Evolutionary conservation across 2,113 vertebrate genomes (phyloP).

Genomic region (Myanophis thanlyinensis): DNA sequence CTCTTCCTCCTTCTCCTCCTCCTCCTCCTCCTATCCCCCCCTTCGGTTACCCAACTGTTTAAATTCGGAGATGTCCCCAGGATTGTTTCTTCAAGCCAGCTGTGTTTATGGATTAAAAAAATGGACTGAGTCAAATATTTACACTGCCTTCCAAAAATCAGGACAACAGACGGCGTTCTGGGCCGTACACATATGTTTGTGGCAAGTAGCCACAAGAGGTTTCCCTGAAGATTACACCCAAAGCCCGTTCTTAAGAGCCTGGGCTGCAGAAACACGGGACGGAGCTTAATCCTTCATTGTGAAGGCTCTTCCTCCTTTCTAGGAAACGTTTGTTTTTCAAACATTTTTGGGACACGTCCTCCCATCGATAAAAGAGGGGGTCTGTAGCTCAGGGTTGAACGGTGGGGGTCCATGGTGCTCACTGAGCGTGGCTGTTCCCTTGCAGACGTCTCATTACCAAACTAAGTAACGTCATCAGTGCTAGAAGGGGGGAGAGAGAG

Average conservation of each 20-base stretch:
- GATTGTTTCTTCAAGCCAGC: constrained; percentile 76
- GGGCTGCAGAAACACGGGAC: not conserved
- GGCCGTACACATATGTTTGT: constrained; percentile 74
- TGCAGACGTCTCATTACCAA: too few species aligned
- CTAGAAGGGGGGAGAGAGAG: not conserved
- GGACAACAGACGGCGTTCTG: constrained; percentile 72
- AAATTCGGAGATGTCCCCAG: constrained; percentile 77
- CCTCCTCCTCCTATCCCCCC: fast-evolving
- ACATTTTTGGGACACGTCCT: not conserved
- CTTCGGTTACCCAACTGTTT: constrained; percentile 75
- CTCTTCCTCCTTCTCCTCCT: constrained; percentile 27
- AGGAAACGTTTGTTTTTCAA: not conserved
- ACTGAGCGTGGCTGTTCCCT: not conserved
- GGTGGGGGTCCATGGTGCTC: too few species aligned
- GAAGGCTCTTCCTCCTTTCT: not conserved
- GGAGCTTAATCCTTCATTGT: not conserved
- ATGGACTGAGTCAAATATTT: constrained; percentile 82
- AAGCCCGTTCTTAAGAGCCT: not conserved
- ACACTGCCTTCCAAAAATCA: constrained; percentile 65
- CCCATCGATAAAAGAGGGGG: not conserved
- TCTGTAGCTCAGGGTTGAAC: not conserved
- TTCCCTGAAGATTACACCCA: constrained; percentile 33
- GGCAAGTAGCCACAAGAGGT: constrained; percentile 42
- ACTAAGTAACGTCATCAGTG: too few species aligned
- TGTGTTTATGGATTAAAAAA: constrained; percentile 82